Percentiles rank a stretch among this genome's conserved stretches.
Evolutionary conservation across 2,888 invertebrate genomes (phyloP).

Genomic region (Lithophane leautieri): DNA sequence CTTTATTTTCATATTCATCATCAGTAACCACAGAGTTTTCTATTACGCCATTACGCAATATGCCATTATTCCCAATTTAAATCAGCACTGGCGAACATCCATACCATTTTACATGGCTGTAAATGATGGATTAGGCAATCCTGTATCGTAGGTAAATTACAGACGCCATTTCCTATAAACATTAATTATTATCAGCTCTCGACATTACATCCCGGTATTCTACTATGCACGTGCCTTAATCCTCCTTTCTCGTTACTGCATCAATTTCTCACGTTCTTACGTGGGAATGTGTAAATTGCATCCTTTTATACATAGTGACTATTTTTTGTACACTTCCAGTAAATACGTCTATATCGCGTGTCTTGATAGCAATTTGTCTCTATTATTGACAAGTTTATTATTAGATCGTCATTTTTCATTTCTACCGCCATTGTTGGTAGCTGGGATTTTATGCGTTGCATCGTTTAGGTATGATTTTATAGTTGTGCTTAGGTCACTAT

Average conservation of each 20-base stretch:
- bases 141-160: constrained; percentile 3
- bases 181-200: constrained; percentile 9
- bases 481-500: not conserved
- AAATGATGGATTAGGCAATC: not conserved
- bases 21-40: not conserved
- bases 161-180: constrained; percentile 3
- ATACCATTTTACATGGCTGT: not conserved
- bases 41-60: no score
- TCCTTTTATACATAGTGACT: constrained; percentile 22
- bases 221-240: constrained; percentile 21
- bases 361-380: constrained; percentile 66
- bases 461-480: constrained; percentile 2
- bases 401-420: constrained; percentile 12
- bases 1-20: not conserved
- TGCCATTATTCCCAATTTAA: not conserved
- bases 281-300: constrained; percentile 51
- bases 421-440: constrained; percentile 13
- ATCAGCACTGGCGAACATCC: not conserved
- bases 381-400: constrained; percentile 53
- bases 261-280: constrained; percentile 34
- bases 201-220: constrained; percentile 1
- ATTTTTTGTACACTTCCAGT: constrained; percentile 45
- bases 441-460: constrained; percentile 6
- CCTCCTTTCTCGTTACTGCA: constrained; percentile 11
- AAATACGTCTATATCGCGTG: constrained; percentile 63